Evolutionary conservation across 2,113 vertebrate species (phyloP), one percentile per base, ranked within the genome.

Genomic region (Syrrhaptes paradoxus): DNA sequence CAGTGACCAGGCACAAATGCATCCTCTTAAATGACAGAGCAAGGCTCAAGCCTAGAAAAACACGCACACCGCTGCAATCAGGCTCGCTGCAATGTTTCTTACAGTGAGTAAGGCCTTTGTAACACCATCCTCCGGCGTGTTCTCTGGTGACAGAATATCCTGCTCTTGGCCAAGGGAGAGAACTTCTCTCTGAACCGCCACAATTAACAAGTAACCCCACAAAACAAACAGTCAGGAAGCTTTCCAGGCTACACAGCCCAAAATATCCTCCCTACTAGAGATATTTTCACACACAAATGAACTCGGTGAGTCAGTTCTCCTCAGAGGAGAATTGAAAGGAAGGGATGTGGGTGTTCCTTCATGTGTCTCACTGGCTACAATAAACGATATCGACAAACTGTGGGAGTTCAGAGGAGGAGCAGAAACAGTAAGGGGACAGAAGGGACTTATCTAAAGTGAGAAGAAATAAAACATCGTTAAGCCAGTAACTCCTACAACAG

Each of bases 1-100:
- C 95, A 78, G 90, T 92, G 96, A 96, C 86, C 93, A 78, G 96
- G 95, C 95, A 96, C 12, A 73, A 95, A 94, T 15, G 43, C 74
- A 72, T 54, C 70, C 83, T 86, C 59, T 57, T 24, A 18, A 89
- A 71, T 5, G 25, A 75, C 55, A 59, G 51, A n/a, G 54, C 82
- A 77, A 63, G 43, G 17, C 65, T 65, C 87, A 15, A 86, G 41
- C 61, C 36, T 48, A 22, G 28, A 54, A 72, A 91, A 87, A 68
- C 0, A 5, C 4, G 55, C 13, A 36, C 32, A 41, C 11, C 66
- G 75, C 80, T 88, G 85, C 92, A 80, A 43, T n/a, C 79, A 43
- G 45, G 71, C 58, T 31, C 26, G 3, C 90, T 61, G 85, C 75
- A 72, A 62, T 9, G 19, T 11, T 67, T 32, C 88, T 24, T 16